Evolutionary conservation across 2,888 invertebrate species (phyloP).

Genomic region (Litoditis marina): DNA sequence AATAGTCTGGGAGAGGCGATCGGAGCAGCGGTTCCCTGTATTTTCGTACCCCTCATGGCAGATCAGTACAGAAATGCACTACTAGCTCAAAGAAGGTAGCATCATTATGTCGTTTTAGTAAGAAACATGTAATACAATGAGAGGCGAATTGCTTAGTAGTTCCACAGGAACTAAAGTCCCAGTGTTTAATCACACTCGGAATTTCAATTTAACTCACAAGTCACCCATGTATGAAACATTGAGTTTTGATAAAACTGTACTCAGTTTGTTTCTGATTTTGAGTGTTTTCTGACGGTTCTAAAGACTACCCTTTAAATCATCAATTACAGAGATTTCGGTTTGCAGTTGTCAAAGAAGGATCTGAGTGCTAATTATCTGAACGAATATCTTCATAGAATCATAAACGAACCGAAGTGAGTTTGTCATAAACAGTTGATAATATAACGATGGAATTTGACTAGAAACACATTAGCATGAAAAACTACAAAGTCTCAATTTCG

Average conservation of each 20-base stretch:
- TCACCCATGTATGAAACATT: too few species aligned
- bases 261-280: too few species aligned
- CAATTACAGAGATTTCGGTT: constrained; percentile 11
- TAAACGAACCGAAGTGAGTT: constrained; percentile 3
- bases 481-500: neutral
- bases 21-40: constrained; percentile 9
- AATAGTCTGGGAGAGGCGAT: constrained; percentile 19
- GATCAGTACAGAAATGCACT: constrained; percentile 10
- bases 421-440: neutral
- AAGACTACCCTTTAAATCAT: too few species aligned
- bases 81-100: constrained; percentile 8
- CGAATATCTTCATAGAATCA: neutral
- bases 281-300: too few species aligned
- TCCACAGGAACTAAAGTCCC: too few species aligned
- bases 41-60: constrained; percentile 15
- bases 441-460: neutral
- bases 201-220: too few species aligned
- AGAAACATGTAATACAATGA: neutral
- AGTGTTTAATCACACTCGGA: too few species aligned
- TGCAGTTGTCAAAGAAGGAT: constrained; percentile 6
- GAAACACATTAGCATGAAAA: neutral
- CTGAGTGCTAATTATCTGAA: neutral
- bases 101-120: neutral
- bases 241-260: too few species aligned
- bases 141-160: neutral